Evolutionary conservation across 1,140 invertebrate genomes (phyloP), one percentile per base, ranked within the genome.

Genomic region (Drosophila takahashii): DNA sequence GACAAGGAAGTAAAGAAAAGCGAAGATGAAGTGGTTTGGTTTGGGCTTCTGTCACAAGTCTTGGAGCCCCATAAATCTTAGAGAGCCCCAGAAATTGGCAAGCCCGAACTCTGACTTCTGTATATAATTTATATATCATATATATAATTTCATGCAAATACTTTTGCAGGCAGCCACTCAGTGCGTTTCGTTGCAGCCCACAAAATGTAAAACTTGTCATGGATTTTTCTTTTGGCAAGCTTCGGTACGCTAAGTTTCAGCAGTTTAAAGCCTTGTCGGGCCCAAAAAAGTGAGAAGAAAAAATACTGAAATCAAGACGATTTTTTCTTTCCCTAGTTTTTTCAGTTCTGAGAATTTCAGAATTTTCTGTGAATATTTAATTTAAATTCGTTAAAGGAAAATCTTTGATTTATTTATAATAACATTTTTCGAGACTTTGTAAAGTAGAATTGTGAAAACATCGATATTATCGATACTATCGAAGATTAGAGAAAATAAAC

Each of bases 11-110:
- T 2, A 22, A 1, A 3, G n/a, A 10, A 22, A 26, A 74, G 75
- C 48, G 41, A 85, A 77, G 81, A 85, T 50, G 77, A 80, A 81
- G 73, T 77, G 81, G 16, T 58, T 70, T 74, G 81, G 77, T 66
- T 73, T 58, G 26, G 53, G 65, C 48, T 64, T 61, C 37, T 83
- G 79, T 64, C 76, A 72, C 65, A 36, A 27, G 22, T 32, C 32
- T 39, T 47, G 78, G 47, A 65, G 60, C 45, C 64, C 41, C 79
- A 85, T 85, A 81, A 81, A 81, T 81, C 52, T 13, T 51, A 32
- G 29, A 36, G 60, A 22, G 41, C 61, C 60, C 66, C 72, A 85
- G 77, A 60, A 79, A 85, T 84, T 84, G 81, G 81, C 81, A 85
- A 66, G 47, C 39, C 52, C 51, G 27, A 62, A 52, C 52, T 26